phyloP scores from a whole-genome alignment of 1,140 invertebrate species.

The Drosophila ambigua region DNA sequence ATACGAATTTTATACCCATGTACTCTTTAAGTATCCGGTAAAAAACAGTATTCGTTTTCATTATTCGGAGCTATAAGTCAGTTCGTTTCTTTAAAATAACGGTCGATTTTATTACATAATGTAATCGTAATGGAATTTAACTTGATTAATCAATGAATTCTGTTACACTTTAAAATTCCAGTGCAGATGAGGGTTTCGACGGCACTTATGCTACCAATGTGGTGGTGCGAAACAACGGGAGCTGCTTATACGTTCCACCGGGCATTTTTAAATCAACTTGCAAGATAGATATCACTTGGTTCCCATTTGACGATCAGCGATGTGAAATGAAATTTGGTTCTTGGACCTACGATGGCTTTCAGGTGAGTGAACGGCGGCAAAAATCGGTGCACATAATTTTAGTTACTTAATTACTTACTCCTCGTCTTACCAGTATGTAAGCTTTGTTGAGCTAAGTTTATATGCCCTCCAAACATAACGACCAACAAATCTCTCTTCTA shows the following conservation, averaged over 20 bases:
- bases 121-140: no score
- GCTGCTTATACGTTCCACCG: constrained; percentile 97
- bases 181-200: constrained; percentile 97
- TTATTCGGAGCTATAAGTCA: not conserved
- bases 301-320: constrained; percentile 96
- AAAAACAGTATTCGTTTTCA: not conserved
- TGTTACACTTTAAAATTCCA: constrained; percentile 31
- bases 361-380: constrained; percentile 85
- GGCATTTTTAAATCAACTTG: constrained; percentile 94
- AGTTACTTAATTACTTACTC: no score
- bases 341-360: constrained; percentile 98
- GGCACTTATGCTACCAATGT: constrained; percentile 99
- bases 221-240: constrained; percentile 96
- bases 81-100: no score
- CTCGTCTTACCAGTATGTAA: no score
- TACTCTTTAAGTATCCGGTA: no score
- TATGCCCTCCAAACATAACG: no score
- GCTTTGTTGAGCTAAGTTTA: no score
- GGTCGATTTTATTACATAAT: no score
- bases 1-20: no score
- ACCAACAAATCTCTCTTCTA: no score
- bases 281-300: constrained; percentile 96
- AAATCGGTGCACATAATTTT: no score
- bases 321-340: constrained; percentile 97
- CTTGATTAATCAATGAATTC: not conserved